phyloP scores from a whole-genome alignment of 2,797 vertebrate genomes.

The Intellagama lesueurii region DNA sequence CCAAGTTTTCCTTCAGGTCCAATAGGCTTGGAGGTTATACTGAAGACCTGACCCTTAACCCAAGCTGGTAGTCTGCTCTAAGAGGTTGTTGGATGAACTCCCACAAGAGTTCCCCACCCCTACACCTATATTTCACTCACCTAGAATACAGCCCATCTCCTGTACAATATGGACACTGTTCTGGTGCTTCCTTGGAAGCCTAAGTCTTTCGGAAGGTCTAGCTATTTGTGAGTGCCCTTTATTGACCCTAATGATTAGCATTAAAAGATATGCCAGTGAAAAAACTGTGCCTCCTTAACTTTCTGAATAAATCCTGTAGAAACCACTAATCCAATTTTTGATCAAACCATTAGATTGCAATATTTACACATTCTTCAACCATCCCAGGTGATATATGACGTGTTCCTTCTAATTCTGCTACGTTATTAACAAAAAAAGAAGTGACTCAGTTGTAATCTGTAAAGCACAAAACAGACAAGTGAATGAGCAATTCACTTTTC shows the following conservation, averaged over 20 bases:
- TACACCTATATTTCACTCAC: too few relatives aligned
- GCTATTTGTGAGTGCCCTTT: too few relatives aligned
- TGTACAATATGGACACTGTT: too few relatives aligned
- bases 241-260: conserved; percentile 1
- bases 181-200: too few relatives aligned
- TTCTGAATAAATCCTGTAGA: conserved; percentile 34
- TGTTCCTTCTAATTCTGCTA: conserved; percentile 40
- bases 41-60: too few relatives aligned
- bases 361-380: conserved; percentile 15
- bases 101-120: too few relatives aligned
- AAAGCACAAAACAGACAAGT: conserved; percentile 29
- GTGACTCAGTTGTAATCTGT: conserved; percentile 49
- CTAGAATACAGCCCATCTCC: too few relatives aligned
- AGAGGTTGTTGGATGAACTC: too few relatives aligned
- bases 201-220: too few relatives aligned
- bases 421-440: conserved; percentile 65
- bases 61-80: too few relatives aligned
- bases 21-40: too few relatives aligned
- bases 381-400: conserved; percentile 26
- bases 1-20: too few relatives aligned
- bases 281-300: not conserved
- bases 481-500: conserved; percentile 29
- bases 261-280: conserved; percentile 12
- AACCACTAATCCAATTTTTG: conserved; percentile 38
- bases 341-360: conserved; percentile 30